Conservation (phyloP, 2,888 invertebrate genomes). For the Ichneumoninae sp. region DNA sequence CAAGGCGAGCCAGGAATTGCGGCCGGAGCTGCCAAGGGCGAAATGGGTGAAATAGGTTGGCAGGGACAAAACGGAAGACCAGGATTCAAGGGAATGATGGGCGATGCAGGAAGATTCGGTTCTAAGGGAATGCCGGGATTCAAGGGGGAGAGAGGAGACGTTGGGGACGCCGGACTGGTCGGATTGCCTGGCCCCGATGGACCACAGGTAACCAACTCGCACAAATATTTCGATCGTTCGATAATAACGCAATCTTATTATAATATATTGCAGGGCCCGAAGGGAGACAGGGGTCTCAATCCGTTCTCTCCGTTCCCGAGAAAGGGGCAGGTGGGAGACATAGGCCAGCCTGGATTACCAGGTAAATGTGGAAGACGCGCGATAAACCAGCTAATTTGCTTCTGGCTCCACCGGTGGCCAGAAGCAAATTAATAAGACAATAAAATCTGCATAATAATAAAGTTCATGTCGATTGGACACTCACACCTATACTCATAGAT, state of each 20-base stretch:
- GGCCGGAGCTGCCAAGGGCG: slow-evolving; percentile 84
- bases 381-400: not conserved
- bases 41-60: slow-evolving; percentile 82
- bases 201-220: slow-evolving; percentile 71
- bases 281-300: slow-evolving; percentile 83
- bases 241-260: not conserved
- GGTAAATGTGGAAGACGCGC: slow-evolving; percentile 78
- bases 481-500: too few relatives aligned
- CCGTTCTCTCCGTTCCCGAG: slow-evolving; percentile 76
- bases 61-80: slow-evolving; percentile 77
- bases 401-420: too few relatives aligned
- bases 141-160: slow-evolving; percentile 82
- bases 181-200: slow-evolving; percentile 84
- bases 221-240: not conserved
- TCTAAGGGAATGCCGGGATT: slow-evolving; percentile 77
- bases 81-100: slow-evolving; percentile 80
- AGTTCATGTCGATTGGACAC: too few relatives aligned
- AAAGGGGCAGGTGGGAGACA: slow-evolving; percentile 86
- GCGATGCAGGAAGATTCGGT: slow-evolving; percentile 81
- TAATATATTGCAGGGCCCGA: slow-evolving; percentile 78
- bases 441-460: too few relatives aligned
- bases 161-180: slow-evolving; percentile 85
- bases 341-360: slow-evolving; percentile 86
- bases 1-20: slow-evolving; percentile 87
- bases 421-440: too few relatives aligned